Base-by-base conservation (phyloP, 1,140 invertebrate species). In the Drosophila athabasca region DNA sequence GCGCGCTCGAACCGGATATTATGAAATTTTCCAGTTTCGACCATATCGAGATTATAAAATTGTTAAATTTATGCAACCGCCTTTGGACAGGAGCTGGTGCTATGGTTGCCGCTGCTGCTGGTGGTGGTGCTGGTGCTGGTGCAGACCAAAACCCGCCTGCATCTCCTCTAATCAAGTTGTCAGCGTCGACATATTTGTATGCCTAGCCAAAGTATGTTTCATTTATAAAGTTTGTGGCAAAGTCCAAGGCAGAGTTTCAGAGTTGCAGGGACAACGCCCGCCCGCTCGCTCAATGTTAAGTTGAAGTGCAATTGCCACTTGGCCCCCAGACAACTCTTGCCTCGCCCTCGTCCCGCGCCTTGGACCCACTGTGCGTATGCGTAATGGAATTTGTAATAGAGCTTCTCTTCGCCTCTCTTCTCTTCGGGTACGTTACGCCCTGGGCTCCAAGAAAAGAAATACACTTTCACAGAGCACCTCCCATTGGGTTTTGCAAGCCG, bases 11-110 rank as follows among this genome's bases (percentile, higher is more conserved):
- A 88, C 83, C 83, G 83, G 83, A 88, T 79, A 79, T 88, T 88
- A 88, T 89, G 83, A 88, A 88, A 88, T 83, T 83, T 61, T 53
- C 84, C 84, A 88, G 83, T 87, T 87, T 81, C 66, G 75, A 52
- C 78, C 70, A 85, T 65, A 87, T 82, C 82, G 74, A 79, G 82
- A 87, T 87, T 88, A 73, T 83, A 83, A 79, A 88, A 76, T 87
- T 77, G 75, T 49, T 81, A 69, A 88, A 88, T 88, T 88, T 88
- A 88, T 88, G 83, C 83, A 88, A 88, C 79, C 65, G 81, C 64
- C 45, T 8, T 41, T 46, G 49, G 41, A 61, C 39, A 61, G 43
- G 55, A 79, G 61, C 65, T 41, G 50, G 55, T 13, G 35, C 31
- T 59, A 39, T 11, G 26, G 44, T 9, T 50, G n/a, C 13, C 11